These are phyloP conservation scores for Catharus minimus DNA, from an alignment of 2,113 vertebrate species.

Conservation along the genomic window DNA sequence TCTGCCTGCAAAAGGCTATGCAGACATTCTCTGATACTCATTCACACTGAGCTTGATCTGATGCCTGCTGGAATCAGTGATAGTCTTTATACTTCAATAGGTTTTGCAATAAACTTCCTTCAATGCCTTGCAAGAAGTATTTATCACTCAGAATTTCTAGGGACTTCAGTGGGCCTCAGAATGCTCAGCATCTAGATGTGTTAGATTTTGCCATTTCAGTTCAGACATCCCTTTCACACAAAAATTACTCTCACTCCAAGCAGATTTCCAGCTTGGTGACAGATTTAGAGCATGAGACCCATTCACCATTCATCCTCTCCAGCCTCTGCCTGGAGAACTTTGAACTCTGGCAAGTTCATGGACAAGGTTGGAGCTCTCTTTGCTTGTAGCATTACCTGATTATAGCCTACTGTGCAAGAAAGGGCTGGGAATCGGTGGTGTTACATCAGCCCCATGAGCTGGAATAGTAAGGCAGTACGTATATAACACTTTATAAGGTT, in stretches of 20 bases:
- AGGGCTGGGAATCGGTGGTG: neutral
- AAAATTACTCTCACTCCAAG: neutral
- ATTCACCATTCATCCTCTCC: neutral
- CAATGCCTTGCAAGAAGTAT: slow-evolving; percentile 1
- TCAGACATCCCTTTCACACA: neutral
- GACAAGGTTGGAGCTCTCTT: neutral
- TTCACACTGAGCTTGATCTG: slow-evolving; percentile 50
- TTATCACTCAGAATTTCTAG: slow-evolving; percentile 29
- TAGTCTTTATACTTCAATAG: slow-evolving; percentile 34
- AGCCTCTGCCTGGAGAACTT: neutral
- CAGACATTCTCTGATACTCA: slow-evolving; percentile 48
- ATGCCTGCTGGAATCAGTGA: slow-evolving; percentile 33
- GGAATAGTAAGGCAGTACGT: neutral
- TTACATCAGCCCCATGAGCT: neutral
- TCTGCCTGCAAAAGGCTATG: slow-evolving; percentile 46
- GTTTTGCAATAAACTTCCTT: slow-evolving; percentile 35
- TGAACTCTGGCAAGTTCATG: neutral
- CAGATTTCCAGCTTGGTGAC: neutral
- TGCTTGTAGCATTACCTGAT: neutral
- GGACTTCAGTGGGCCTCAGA: neutral
- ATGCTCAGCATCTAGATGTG: neutral
- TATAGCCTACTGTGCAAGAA: neutral
- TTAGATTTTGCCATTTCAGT: neutral
- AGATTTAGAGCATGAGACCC: neutral
- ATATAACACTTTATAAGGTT: neutral